Conservation (phyloP, 2,797 vertebrate genomes). For the Atherinosoma microstoma region DNA sequence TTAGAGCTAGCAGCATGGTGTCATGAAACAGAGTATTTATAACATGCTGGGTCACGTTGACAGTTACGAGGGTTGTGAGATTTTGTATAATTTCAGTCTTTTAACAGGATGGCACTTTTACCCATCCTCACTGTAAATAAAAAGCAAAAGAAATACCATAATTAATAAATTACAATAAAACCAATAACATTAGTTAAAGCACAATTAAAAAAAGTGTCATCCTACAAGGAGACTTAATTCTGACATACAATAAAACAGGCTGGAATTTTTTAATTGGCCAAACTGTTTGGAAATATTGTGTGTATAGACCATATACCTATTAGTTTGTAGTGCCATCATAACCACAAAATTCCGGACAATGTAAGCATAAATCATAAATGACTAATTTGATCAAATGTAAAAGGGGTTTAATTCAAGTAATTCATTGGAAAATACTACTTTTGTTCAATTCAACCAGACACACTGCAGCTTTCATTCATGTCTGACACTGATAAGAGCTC, state of each 20-base stretch:
- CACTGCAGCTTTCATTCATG: too few species aligned
- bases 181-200: background rate
- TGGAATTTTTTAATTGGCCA: background rate
- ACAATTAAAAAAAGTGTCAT: background rate
- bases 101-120: background rate
- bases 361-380: background rate
- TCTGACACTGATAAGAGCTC: background rate
- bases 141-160: background rate
- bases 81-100: background rate
- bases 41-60: background rate
- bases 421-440: background rate
- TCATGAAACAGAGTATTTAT: background rate
- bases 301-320: background rate
- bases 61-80: background rate
- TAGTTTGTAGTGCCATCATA: background rate
- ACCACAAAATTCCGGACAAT: background rate
- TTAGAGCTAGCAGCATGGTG: background rate
- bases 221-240: background rate
- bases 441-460: background rate
- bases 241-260: background rate
- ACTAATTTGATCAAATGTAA: background rate
- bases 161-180: background rate
- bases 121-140: background rate
- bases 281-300: too few species aligned
- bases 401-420: background rate